Conservation (phyloP, 2,113 vertebrate species). For the Struthio camelus region DNA sequence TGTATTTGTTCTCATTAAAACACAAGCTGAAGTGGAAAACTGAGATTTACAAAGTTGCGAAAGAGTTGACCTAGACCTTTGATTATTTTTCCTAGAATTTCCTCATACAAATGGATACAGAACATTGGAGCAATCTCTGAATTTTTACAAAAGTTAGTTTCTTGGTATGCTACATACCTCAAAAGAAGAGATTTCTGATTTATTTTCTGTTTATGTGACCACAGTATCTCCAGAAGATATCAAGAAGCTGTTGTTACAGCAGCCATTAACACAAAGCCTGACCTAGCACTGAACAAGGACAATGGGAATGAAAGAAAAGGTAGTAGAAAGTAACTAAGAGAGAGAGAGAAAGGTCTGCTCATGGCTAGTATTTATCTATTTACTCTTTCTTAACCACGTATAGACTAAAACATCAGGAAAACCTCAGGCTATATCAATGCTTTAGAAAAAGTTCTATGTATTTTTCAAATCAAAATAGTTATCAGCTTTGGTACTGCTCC, state of each 20-base stretch:
- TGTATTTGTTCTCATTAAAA: not conserved
- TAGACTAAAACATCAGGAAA: not conserved
- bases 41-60: not conserved
- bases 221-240: not conserved
- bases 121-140: not conserved
- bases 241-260: not conserved
- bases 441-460: not conserved
- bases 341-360: not conserved
- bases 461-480: not conserved
- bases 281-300: not conserved
- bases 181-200: not conserved
- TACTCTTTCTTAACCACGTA: not conserved
- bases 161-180: not conserved
- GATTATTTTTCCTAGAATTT: not conserved
- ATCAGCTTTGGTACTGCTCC: not conserved
- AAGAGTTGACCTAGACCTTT: not conserved
- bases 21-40: not conserved
- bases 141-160: not conserved
- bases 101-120: not conserved
- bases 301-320: not conserved
- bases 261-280: not conserved
- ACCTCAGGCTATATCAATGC: not conserved
- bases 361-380: not conserved
- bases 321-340: not conserved
- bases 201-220: not conserved